Percentiles rank a stretch among this genome's conserved stretches.
Conservation (phyloP, 2,888 invertebrate genomes). For the Stenotaenia linearis region DNA sequence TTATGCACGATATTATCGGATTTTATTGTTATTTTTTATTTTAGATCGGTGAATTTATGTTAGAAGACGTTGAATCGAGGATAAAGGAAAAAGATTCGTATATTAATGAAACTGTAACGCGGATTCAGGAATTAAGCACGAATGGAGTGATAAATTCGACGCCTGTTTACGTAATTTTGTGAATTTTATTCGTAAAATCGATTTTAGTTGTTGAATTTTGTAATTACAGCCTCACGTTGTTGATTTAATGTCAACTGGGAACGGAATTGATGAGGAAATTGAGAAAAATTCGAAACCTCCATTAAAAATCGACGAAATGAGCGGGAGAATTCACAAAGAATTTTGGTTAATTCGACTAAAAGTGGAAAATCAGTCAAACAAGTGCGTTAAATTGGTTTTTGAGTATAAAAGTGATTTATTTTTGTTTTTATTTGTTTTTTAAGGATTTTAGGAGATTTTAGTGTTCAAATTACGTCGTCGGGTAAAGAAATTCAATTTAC, state of each 20-base stretch:
- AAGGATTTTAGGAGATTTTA: neutral
- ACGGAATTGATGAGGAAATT: neutral
- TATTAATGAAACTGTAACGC: neutral
- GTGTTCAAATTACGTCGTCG: neutral
- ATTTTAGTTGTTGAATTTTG: neutral
- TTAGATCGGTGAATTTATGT: neutral
- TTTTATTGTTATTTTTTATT: too few species aligned
- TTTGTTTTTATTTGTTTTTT: too few species aligned
- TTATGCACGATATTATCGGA: too few species aligned
- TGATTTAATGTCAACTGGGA: neutral
- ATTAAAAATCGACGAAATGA: neutral
- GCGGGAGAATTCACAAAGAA: neutral
- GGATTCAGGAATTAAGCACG: neutral
- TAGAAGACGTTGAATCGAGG: neutral
- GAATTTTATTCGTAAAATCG: too few species aligned
- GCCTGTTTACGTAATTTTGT: neutral
- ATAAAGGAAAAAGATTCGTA: neutral
- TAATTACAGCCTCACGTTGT: neutral
- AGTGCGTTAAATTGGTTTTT: neutral
- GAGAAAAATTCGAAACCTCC: neutral
- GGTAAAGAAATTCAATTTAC: neutral
- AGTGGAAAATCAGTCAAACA: neutral
- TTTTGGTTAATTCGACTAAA: neutral
- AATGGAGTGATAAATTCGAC: neutral
- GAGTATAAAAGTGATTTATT: neutral